A percentile compares a stretch with the other conserved stretches of the same genome.
Conservation (phyloP, 2,113 vertebrate genomes). For the Anser brachyrhynchus region DNA sequence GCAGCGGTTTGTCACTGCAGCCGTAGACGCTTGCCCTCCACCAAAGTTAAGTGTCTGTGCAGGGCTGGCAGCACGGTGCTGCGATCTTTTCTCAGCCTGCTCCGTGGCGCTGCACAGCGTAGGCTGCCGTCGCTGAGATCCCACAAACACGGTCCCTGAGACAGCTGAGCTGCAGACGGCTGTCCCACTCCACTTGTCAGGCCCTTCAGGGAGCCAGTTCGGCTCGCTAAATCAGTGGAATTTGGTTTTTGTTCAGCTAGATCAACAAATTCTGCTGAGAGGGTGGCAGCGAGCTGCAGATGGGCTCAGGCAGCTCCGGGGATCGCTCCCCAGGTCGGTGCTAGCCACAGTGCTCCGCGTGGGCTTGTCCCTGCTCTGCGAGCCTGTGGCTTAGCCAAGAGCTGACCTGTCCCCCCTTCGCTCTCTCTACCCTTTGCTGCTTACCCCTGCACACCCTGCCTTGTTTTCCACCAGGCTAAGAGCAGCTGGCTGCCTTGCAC, state of each 20-base stretch:
- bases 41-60: not conserved
- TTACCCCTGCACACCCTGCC: not conserved
- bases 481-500: slow-evolving; percentile 44
- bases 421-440: not conserved
- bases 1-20: slow-evolving; percentile 41
- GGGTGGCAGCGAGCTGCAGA: not conserved
- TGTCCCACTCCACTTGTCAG: not conserved
- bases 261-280: not conserved
- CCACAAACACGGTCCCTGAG: accelerated
- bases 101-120: not conserved
- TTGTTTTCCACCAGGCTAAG: slow-evolving; percentile 17
- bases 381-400: not conserved
- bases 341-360: not conserved
- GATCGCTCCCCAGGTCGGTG: not conserved
- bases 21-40: not conserved
- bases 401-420: not conserved
- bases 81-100: accelerated
- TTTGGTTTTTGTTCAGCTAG: not conserved
- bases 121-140: not conserved
- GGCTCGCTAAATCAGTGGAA: not conserved
- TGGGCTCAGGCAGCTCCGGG: not conserved
- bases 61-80: not conserved
- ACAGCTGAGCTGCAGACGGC: not conserved
- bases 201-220: not conserved
- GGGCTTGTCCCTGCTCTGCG: not conserved